A percentile compares a stretch with the other conserved stretches of the same genome.
Conservation (phyloP, 2,888 invertebrate species). For the Acanthosoma haemorrhoidale region DNA sequence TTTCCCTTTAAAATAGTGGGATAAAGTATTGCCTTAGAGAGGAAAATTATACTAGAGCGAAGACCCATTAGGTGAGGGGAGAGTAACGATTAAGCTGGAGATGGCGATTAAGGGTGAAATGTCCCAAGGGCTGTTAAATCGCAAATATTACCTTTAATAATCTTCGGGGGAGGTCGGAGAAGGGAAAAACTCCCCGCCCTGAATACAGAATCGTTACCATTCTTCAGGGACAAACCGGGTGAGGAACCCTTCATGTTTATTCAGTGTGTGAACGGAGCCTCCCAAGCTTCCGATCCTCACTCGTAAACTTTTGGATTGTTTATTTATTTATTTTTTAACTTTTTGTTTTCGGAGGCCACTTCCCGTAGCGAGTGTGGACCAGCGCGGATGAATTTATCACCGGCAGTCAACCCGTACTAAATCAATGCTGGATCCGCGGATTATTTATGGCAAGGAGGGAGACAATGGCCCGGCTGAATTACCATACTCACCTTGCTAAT, state of each 20-base stretch:
- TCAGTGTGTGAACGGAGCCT: constrained; percentile 4
- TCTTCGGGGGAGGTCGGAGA: neutral
- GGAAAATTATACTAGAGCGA: too few relatives aligned
- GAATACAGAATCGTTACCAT: constrained; percentile 7
- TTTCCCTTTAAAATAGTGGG: too few relatives aligned
- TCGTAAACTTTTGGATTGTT: neutral
- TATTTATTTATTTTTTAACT: neutral
- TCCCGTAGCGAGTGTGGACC: too few relatives aligned
- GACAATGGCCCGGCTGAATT: neutral
- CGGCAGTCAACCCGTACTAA: neutral
- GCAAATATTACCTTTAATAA: constrained; percentile 2
- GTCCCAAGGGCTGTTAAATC: neutral
- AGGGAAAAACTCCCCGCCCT: neutral
- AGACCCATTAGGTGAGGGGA: neutral
- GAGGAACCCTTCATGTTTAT: constrained; percentile 1
- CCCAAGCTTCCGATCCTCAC: neutral
- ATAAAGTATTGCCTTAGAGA: too few relatives aligned
- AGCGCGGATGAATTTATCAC: neutral
- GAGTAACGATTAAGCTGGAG: too few relatives aligned
- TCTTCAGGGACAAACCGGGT: constrained; percentile 6
- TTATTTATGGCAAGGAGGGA: neutral
- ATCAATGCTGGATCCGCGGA: neutral
- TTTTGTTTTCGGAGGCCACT: too few relatives aligned
- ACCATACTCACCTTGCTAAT: neutral
- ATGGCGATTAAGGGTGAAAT: constrained; percentile 9